These are phyloP conservation scores for Perithous albicinctus DNA, from an alignment of 2,888 invertebrate species.

Conservation along the genomic window DNA sequence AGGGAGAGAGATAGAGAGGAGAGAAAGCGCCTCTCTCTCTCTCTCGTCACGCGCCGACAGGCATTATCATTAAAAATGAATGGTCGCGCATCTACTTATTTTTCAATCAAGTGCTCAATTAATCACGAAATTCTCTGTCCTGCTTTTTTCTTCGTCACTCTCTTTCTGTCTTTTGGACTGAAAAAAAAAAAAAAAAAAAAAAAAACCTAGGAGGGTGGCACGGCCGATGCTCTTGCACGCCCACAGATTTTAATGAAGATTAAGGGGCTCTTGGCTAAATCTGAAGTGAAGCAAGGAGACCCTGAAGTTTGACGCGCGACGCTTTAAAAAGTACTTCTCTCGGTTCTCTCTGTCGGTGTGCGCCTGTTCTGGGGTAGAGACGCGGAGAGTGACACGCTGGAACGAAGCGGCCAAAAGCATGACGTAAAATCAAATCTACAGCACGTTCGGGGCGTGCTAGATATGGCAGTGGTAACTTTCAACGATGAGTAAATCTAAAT, in stretches of 20 bases:
- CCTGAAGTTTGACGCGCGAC: constrained; percentile 31
- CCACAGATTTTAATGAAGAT: constrained; percentile 74
- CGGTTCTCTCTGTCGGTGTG: constrained; percentile 48
- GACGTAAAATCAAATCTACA: constrained; percentile 40
- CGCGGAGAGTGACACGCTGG: background rate
- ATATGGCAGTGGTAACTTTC: constrained; percentile 32
- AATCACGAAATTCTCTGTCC: constrained; percentile 70
- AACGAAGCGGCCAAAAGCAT: constrained; percentile 1
- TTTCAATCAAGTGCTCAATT: constrained; percentile 75
- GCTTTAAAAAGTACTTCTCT: constrained; percentile 57
- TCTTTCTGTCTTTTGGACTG: constrained; percentile 24
- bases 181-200: too few species aligned
- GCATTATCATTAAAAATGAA: constrained; percentile 67
- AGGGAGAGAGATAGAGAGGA: constrained; percentile 14
- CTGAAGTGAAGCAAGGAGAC: constrained; percentile 37
- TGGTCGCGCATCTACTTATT: constrained; percentile 72
- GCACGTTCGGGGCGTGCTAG: constrained; percentile 19
- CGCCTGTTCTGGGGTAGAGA: constrained; percentile 47
- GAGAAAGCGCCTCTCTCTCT: background rate
- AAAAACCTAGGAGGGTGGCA: constrained; percentile 47
- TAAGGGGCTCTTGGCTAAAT: constrained; percentile 58
- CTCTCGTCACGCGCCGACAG: constrained; percentile 54
- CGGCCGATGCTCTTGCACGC: background rate
- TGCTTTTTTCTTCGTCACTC: constrained; percentile 41
- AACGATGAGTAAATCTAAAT: constrained; percentile 37